Evolutionary conservation across 2,113 vertebrate genomes (phyloP).

Genomic region (Siniperca knerii): DNA sequence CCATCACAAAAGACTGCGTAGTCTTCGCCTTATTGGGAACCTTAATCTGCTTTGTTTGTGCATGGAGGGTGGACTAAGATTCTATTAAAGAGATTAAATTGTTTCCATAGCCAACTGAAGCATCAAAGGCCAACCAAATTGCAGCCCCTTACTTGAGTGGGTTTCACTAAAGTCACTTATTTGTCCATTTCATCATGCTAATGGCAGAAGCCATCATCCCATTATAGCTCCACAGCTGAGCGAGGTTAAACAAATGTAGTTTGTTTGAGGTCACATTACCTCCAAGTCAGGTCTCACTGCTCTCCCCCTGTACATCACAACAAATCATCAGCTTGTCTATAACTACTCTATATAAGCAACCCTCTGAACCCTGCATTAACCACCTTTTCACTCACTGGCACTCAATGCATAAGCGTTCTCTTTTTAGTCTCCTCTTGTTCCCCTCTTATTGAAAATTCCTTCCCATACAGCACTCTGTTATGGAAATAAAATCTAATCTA

Average conservation of each 20-base stretch:
- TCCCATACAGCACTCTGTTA: constrained; percentile 9
- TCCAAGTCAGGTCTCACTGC: constrained; percentile 70
- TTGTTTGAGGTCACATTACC: constrained; percentile 78
- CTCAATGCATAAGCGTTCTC: constrained; percentile 11
- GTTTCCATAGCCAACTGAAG: constrained; percentile 85
- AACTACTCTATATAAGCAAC: constrained; percentile 66
- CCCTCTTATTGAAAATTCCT: constrained; percentile 24
- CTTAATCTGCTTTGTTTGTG: constrained; percentile 81
- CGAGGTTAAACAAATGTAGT: constrained; percentile 80
- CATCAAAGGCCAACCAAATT: constrained; percentile 87
- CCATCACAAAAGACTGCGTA: constrained; percentile 57
- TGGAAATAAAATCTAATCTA: constrained; percentile 46
- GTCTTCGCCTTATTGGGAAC: constrained; percentile 69
- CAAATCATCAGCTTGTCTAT: constrained; percentile 81
- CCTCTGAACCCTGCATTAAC: constrained; percentile 74
- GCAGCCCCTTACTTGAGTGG: constrained; percentile 77
- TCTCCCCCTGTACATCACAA: constrained; percentile 62
- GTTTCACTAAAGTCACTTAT: constrained; percentile 84
- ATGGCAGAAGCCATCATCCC: constrained; percentile 82
- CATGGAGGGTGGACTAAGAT: constrained; percentile 74
- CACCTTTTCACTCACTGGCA: constrained; percentile 51
- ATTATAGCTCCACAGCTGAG: constrained; percentile 78
- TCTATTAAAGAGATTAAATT: constrained; percentile 84
- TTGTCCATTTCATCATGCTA: constrained; percentile 87
- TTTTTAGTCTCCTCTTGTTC: constrained; percentile 17